Evolutionary conservation across 2,797 vertebrate species (phyloP), one percentile per base, ranked within the genome.

Genomic region (Eremophila alpestris): DNA sequence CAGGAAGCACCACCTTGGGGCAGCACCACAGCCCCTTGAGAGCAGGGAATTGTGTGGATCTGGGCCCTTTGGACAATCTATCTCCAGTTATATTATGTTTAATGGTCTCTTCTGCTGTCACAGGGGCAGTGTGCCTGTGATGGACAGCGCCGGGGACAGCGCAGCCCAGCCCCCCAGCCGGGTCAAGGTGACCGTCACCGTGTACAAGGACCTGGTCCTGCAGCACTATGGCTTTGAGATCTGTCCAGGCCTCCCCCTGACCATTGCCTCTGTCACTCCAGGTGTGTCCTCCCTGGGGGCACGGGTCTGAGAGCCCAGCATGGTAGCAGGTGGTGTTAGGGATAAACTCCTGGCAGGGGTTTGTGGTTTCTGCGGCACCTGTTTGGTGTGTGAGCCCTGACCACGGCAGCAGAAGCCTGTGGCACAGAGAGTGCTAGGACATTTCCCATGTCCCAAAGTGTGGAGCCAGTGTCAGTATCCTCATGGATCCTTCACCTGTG

Each of bases 161-260:
- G 63, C 91, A 41, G 97, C 97, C 19, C 98, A 98, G 94, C 97
- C 97, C 38, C 96, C 97, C 83, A 98, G 97, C 62, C 97, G 97
- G 4, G 97, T 98, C 92, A 98, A 98, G 41, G 97, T 99, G 68
- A 98, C 97, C 0, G 75, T 99, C 58, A 98, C 98, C 69, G 97
- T 99, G 77, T 98, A 98, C 52, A 98, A 97, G 86, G 99, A 99
- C 87, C 88, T 96, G 2, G 85, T 97, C 22, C 98, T 99, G 91
- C 98, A 97, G 94, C 98, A 98, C 91, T 99, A 99, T 4, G 99
- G 99, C 89, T 99, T 99, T 94, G 98, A 98, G 32, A 96, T 99
- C 86, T 99, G 99, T 9, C 97, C 97, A 13, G 96, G 97, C 79
- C 97, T 95, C 40, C 99, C 99, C n/a, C 98, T 99, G 71, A 98